Evolutionary conservation across 2,113 vertebrate genomes (phyloP).

Genomic region (Cariama cristata): DNA sequence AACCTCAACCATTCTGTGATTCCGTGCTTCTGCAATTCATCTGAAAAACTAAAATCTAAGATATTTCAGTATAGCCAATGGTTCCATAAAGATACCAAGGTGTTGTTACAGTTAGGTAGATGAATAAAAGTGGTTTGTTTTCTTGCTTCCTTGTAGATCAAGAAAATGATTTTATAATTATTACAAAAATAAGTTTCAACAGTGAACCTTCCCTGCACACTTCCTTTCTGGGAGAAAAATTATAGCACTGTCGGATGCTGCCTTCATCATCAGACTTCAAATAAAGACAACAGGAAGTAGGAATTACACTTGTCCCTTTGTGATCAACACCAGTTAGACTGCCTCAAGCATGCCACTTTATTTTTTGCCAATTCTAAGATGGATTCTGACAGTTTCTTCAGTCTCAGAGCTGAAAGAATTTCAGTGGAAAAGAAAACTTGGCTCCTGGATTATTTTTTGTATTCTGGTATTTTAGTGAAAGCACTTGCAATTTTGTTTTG

Average conservation of each 20-base stretch:
- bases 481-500: neutral
- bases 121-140: neutral
- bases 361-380: neutral
- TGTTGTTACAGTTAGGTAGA: neutral
- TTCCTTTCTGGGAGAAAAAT: neutral
- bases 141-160: neutral
- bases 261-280: neutral
- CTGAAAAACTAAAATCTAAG: neutral
- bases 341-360: neutral
- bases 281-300: neutral
- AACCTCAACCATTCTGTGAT: neutral
- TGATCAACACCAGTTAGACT: neutral
- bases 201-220: neutral
- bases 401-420: neutral
- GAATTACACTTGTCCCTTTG: neutral
- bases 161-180: neutral
- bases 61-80: neutral
- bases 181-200: neutral
- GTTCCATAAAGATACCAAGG: neutral
- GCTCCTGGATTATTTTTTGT: neutral
- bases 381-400: neutral
- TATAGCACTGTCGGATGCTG: neutral
- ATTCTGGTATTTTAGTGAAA: neutral
- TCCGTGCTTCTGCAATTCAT: neutral
- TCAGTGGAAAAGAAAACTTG: neutral